Percentiles rank a stretch among this genome's conserved stretches.
Conservation (phyloP, 2,797 vertebrate genomes). For the Apogon hyalosoma region DNA sequence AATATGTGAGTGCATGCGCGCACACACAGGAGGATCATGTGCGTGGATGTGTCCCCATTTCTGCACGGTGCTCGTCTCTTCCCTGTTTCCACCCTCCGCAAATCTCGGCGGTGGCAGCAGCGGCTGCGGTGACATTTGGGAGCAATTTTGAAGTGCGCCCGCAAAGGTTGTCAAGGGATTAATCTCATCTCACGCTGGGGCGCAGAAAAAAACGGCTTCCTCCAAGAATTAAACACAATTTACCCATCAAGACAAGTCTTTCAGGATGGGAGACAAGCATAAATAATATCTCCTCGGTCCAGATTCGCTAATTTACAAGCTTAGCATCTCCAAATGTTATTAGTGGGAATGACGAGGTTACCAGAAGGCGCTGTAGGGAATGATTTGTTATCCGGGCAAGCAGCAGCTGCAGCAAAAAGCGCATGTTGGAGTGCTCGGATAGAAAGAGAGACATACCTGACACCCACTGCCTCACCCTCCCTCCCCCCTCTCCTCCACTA, state of each 20-base stretch:
- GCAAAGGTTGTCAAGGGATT: slow-evolving; percentile 90
- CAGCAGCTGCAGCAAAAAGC: slow-evolving; percentile 73
- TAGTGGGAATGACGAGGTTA: slow-evolving; percentile 86
- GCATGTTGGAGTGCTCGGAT: slow-evolving; percentile 64
- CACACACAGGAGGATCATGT: slow-evolving; percentile 45
- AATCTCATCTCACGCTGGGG: slow-evolving; percentile 88
- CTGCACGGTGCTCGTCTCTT: slow-evolving; percentile 43
- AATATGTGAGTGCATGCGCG: slow-evolving; percentile 33
- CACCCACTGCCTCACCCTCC: slow-evolving; percentile 76
- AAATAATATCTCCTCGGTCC: slow-evolving; percentile 89
- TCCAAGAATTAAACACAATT: slow-evolving; percentile 89
- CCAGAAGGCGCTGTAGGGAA: slow-evolving; percentile 86
- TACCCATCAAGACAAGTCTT: slow-evolving; percentile 88
- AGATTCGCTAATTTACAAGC: slow-evolving; percentile 89
- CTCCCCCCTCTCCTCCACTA: slow-evolving; percentile 38
- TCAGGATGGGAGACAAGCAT: slow-evolving; percentile 87
- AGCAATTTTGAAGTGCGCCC: slow-evolving; percentile 85
- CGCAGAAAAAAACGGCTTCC: slow-evolving; percentile 81
- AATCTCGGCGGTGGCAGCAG: slow-evolving; percentile 70
- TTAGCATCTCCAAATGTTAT: slow-evolving; percentile 89
- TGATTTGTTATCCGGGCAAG: slow-evolving; percentile 85
- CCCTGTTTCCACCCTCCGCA: slow-evolving; percentile 64
- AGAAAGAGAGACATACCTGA: slow-evolving; percentile 82
- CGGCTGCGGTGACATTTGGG: slow-evolving; percentile 82
- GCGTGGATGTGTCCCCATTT: slow-evolving; percentile 63